Base-by-base conservation (phyloP, 2,113 vertebrate species). In the Colossoma macropomum region DNA sequence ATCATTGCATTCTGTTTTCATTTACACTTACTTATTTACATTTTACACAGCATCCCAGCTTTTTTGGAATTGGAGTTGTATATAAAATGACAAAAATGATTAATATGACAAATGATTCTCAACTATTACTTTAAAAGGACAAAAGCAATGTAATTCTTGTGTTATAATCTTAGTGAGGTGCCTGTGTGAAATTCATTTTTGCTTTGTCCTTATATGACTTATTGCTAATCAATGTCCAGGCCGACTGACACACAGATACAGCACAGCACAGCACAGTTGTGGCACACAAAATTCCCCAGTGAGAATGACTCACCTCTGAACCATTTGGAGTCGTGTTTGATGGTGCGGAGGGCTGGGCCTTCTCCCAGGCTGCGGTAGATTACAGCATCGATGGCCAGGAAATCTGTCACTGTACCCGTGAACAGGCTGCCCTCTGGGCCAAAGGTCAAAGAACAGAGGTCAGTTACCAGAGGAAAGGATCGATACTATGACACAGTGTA, bases 241-340 rank as follows among this genome's bases (percentile, higher is more conserved):
- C 38, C 45, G 54, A 3, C 45, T 74, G 25, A 17, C n/a, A 27
- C 25, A 8, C 50, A 54, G 45, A 54, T 23, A 12, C n/a, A n/a
- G n/a, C n/a, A n/a, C n/a, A n/a, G n/a, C n/a, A n/a, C 30, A 34
- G 13, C 52, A 72, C 12, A 78, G 34, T 9, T 48, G 6, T 16
- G 4, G 8, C 19, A 60, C 19, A 63, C 1, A 11, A 30, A 77
- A 77, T 15, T 23, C 30, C 34, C 12, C 41, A 45, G 25, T 45
- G 16, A 54, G 11, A 19, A 4, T 41, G 68, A 62, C 32, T 21
- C 68, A 99, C 98, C 98, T 96, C 97, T 94, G 92, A 99, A 97
- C 98, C 97, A 99, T 85, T 99, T 99, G 91, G 98, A 99, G 88
- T 99, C 98, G 0, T 99, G 97, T 70, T 99, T 99, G 87, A 99